These are phyloP conservation scores for Pelobates cultripes DNA, from an alignment of 2,797 vertebrate genomes.

Conservation along the genomic window DNA sequence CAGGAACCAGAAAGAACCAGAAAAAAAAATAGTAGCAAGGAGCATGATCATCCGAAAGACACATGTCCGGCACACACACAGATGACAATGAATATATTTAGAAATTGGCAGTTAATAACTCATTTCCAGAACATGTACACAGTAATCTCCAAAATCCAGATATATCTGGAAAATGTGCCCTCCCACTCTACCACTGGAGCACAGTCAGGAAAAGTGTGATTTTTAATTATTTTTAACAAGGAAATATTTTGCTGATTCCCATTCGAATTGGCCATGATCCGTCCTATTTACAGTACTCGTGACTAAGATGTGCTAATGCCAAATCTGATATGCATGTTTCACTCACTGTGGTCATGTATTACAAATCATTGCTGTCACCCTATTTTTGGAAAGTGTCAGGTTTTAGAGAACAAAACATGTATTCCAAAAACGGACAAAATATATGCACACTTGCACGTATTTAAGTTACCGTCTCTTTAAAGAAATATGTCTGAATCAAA, in stretches of 20 bases:
- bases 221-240: background rate
- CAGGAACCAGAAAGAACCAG: conserved; percentile 39
- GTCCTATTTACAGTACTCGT: background rate
- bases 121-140: conserved; percentile 5
- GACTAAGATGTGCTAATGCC: background rate
- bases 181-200: background rate
- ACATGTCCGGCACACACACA: background rate
- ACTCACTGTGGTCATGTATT: background rate
- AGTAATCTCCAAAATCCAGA: conserved; percentile 5
- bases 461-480: no score
- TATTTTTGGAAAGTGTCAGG: background rate
- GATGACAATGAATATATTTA: conserved; percentile 24
- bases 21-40: conserved; percentile 2
- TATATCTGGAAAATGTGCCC: conserved; percentile 6
- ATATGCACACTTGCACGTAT: background rate
- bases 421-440: background rate
- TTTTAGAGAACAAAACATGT: conserved; percentile 4
- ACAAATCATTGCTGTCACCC: background rate
- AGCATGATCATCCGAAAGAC: conserved; percentile 1
- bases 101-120: background rate
- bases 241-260: background rate
- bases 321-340: background rate
- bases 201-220: conserved; percentile 8
- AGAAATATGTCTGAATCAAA: no score
- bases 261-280: background rate